phyloP scores from a whole-genome alignment of 2,888 invertebrate species.

The Bimastos eiseni region DNA sequence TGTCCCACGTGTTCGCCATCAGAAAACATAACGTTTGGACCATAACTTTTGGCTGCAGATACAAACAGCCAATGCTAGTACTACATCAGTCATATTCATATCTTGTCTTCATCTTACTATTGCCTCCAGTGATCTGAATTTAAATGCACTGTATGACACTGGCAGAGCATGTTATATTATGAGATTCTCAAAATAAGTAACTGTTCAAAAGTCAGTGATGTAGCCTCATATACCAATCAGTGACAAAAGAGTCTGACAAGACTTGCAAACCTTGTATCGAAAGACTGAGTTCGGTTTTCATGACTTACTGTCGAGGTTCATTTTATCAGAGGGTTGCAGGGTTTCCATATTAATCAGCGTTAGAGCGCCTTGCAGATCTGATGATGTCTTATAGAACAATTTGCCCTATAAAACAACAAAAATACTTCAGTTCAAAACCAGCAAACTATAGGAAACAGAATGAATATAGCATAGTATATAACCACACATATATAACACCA shows the following conservation, averaged over 20 bases:
- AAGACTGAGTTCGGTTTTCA: no score
- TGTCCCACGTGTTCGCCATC: slow-evolving; percentile 80
- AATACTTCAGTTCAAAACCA: neutral
- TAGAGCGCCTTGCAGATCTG: slow-evolving; percentile 66
- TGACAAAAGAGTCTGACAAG: no score
- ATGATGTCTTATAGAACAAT: slow-evolving; percentile 75
- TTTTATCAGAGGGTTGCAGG: slow-evolving; percentile 62
- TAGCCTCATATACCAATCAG: no score
- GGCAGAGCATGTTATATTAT: neutral
- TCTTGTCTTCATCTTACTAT: neutral
- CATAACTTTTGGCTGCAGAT: slow-evolving; percentile 53
- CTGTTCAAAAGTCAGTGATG: neutral
- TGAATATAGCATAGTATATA: no score
- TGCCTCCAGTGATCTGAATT: neutral
- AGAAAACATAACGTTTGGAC: slow-evolving; percentile 71
- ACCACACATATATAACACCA: neutral
- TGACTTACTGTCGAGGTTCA: slow-evolving; percentile 52
- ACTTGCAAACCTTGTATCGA: neutral
- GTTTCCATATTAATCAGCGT: slow-evolving; percentile 67
- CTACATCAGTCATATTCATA: neutral
- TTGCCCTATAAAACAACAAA: slow-evolving; percentile 32
- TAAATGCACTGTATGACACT: neutral
- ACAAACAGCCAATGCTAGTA: neutral
- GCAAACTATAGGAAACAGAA: neutral
- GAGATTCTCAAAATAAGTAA: neutral